Evolutionary conservation across 2,113 vertebrate species (phyloP).

Genomic region (Platycercus adscitus): DNA sequence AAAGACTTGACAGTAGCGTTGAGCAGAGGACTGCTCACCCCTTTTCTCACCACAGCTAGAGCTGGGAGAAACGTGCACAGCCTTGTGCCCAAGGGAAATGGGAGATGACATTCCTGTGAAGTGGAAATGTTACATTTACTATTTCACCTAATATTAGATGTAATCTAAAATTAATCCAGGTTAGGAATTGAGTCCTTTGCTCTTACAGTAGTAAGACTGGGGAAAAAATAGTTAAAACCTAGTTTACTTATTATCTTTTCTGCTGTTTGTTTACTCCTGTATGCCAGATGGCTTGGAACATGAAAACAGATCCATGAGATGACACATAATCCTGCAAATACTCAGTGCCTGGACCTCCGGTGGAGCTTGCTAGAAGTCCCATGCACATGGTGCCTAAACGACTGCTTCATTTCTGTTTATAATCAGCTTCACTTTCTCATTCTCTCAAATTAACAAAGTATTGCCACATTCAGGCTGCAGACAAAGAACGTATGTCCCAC

Average conservation of each 20-base stretch:
- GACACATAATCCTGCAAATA: slow-evolving; percentile 56
- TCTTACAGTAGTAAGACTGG: background rate
- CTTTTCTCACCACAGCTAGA: background rate
- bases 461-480: background rate
- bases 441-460: slow-evolving; percentile 10
- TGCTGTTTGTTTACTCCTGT: slow-evolving; percentile 60
- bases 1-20: background rate
- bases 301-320: slow-evolving; percentile 47
- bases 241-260: slow-evolving; percentile 46
- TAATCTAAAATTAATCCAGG: background rate
- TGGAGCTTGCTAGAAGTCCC: slow-evolving; percentile 36
- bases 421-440: slow-evolving; percentile 50
- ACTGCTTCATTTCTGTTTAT: slow-evolving; percentile 22
- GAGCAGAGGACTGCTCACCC: background rate
- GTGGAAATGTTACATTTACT: background rate
- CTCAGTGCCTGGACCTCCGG: slow-evolving; percentile 34
- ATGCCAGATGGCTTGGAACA: slow-evolving; percentile 45
- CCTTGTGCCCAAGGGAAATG: background rate
- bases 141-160: background rate
- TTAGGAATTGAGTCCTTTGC: background rate
- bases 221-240: background rate
- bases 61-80: background rate
- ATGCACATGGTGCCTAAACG: background rate
- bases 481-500: background rate
- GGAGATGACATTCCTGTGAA: background rate